Percentiles rank a stretch among this genome's conserved stretches.
Conservation (phyloP, 2,113 vertebrate species). For the Tauraco erythrolophus region DNA sequence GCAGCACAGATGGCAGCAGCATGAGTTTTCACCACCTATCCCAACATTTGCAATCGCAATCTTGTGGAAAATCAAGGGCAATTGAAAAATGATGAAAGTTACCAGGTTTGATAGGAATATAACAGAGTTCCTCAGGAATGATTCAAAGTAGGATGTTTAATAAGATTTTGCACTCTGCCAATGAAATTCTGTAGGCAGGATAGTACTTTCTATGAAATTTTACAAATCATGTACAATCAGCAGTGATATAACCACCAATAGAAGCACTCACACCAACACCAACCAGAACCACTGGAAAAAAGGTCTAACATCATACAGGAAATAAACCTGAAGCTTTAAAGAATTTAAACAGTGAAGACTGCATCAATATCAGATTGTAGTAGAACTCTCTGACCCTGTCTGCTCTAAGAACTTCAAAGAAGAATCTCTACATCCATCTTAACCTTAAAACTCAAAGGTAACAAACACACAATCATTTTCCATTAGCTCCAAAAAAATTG, state of each 20-base stretch:
- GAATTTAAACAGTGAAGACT: not conserved
- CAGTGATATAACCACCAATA: not conserved
- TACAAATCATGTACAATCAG: rapidly evolving
- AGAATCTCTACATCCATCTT: not conserved
- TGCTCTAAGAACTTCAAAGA: not conserved
- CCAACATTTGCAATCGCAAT: constrained; percentile 1
- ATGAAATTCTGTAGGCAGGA: not conserved
- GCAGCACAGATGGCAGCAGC: constrained; percentile 63
- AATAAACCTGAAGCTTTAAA: not conserved
- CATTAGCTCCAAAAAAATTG: not conserved
- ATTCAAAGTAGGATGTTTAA: not conserved
- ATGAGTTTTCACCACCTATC: constrained; percentile 19
- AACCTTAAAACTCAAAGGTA: not conserved
- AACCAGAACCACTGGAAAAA: not conserved
- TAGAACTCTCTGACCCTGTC: not conserved
- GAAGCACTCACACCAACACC: not conserved
- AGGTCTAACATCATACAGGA: not conserved
- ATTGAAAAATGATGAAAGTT: not conserved
- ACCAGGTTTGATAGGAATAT: not conserved
- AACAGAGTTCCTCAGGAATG: not conserved
- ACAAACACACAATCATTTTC: not conserved
- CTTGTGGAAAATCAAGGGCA: constrained; percentile 24
- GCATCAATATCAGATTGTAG: not conserved
- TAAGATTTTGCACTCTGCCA: not conserved
- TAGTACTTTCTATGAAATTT: not conserved